phyloP scores from a whole-genome alignment of 2,888 invertebrate genomes.

The Scelioninae gen. 2 region DNA sequence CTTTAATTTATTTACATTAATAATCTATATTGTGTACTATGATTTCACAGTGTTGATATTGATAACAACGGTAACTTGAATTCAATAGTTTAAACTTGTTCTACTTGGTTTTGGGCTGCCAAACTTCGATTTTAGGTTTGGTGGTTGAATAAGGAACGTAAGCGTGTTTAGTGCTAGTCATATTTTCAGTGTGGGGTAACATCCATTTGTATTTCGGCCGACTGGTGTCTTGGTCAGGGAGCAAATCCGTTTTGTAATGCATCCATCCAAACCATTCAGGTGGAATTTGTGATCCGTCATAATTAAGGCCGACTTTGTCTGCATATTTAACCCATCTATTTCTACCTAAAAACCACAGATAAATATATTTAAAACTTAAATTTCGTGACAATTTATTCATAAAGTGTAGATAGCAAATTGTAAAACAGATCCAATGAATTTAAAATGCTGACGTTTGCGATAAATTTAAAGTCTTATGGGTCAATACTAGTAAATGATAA shows the following conservation, averaged over 20 bases:
- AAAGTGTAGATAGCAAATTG: no score
- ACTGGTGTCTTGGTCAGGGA: constrained; percentile 83
- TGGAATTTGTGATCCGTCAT: constrained; percentile 91
- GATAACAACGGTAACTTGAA: background rate
- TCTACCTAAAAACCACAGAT: constrained; percentile 77
- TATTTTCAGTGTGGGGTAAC: constrained; percentile 88
- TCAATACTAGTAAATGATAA: no score
- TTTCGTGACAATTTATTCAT: background rate
- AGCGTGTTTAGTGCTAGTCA: constrained; percentile 84
- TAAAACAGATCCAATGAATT: no score
- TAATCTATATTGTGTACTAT: constrained; percentile 18
- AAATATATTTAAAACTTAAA: constrained; percentile 10
- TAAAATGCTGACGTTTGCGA: no score
- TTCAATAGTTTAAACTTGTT: background rate
- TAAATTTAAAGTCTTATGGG: no score
- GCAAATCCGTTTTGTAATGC: constrained; percentile 91
- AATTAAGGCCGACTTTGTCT: constrained; percentile 84
- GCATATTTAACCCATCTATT: constrained; percentile 97
- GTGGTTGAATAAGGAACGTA: constrained; percentile 96
- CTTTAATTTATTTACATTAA: constrained; percentile 40
- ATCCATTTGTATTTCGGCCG: constrained; percentile 92
- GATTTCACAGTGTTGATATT: background rate
- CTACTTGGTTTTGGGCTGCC: constrained; percentile 78
- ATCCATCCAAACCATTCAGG: constrained; percentile 99
- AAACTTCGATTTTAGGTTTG: constrained; percentile 89